Conservation (phyloP, 2,888 invertebrate species). For the Oligia strigilis region DNA sequence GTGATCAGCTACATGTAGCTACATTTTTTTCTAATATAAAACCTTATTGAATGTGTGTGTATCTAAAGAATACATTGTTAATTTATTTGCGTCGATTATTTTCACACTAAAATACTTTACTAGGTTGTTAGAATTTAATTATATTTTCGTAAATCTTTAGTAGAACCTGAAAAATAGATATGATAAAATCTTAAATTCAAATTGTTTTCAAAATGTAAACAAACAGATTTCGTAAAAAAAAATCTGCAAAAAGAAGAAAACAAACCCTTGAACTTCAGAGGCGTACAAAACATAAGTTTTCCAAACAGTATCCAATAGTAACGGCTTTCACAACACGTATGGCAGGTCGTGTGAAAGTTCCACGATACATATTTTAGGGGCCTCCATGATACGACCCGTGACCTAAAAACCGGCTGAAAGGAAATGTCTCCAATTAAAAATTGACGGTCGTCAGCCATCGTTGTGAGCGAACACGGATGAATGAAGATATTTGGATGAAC, state of each 20-base stretch:
- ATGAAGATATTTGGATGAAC: constrained; percentile 60
- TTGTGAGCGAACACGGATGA: constrained; percentile 68
- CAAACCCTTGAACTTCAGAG: constrained; percentile 22
- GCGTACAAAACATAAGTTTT: constrained; percentile 32
- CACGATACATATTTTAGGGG: constrained; percentile 76
- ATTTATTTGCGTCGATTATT: background rate
- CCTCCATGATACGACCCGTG: constrained; percentile 71
- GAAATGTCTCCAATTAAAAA: constrained; percentile 86
- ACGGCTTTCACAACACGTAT: constrained; percentile 39
- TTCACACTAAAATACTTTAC: background rate
- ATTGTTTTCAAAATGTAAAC: background rate
- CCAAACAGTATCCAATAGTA: constrained; percentile 46
- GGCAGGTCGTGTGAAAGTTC: constrained; percentile 60
- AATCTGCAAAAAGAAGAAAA: background rate
- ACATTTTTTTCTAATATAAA: background rate
- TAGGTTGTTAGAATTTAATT: background rate
- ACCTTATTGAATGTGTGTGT: background rate
- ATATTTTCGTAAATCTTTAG: background rate
- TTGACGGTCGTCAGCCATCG: constrained; percentile 80
- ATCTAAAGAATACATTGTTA: background rate
- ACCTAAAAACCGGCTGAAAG: constrained; percentile 81
- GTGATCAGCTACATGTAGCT: background rate
- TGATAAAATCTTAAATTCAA: background rate
- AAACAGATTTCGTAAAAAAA: background rate
- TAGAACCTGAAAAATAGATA: background rate